Percentiles rank a stretch among this genome's conserved stretches.
phyloP scores from a whole-genome alignment of 2,888 invertebrate species.

The Mythimna vitellina region DNA sequence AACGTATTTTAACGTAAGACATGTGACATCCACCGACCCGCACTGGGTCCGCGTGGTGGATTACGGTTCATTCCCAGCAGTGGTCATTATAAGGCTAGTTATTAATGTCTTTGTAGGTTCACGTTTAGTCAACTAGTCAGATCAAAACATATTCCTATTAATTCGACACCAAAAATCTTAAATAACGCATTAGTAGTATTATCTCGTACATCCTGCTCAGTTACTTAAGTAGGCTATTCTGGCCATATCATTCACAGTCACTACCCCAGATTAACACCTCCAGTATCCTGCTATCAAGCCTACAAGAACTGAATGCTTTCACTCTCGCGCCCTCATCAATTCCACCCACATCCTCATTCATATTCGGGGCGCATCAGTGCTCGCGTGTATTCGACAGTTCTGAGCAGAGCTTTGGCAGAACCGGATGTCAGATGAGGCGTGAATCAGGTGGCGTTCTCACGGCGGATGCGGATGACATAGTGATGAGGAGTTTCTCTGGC shows the following conservation, averaged over 20 bases:
- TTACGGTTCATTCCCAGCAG: no score
- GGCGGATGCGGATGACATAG: constrained; percentile 4
- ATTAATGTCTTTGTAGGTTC: no score
- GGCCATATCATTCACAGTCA: background rate
- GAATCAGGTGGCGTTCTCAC: constrained; percentile 51
- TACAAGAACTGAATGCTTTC: constrained; percentile 32
- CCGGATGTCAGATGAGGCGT: constrained; percentile 48
- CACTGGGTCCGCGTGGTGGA: no score
- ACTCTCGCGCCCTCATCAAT: constrained; percentile 41
- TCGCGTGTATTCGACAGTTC: constrained; percentile 33
- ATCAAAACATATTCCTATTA: no score
- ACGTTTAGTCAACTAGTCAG: no score
- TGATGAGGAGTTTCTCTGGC: constrained; percentile 30
- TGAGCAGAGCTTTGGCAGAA: constrained; percentile 17
- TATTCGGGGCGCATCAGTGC: constrained; percentile 32
- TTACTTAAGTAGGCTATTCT: no score
- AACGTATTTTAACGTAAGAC: no score
- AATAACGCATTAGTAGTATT: no score
- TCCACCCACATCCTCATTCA: constrained; percentile 24
- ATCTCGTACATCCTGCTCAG: no score
- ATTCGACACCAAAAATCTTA: no score
- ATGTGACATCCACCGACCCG: no score
- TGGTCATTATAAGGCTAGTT: no score
- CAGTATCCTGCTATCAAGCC: constrained; percentile 24
- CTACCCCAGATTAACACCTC: constrained; percentile 14